Base-by-base conservation (phyloP, 1,140 invertebrate species). In the Trichonephila clavipes region DNA sequence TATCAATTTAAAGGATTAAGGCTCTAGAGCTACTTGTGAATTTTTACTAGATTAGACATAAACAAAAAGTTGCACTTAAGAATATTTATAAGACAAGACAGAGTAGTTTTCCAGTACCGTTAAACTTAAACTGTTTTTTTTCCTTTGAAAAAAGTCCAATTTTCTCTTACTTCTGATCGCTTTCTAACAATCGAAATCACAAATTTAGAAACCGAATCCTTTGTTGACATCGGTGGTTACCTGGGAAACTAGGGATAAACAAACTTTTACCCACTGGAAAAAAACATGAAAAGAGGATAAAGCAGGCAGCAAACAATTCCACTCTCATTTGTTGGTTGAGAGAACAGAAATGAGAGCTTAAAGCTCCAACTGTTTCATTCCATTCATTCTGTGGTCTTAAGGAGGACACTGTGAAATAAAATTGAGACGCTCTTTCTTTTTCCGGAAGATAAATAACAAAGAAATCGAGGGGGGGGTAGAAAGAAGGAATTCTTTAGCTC, bases 281-380 rank as follows among this genome's bases (percentile, higher is more conserved):
- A 72, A 72, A 77, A 40, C 44, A 51, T 51, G 34, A 34, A 77
- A 40, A 77, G 69, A 34, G 16, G 16, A 40, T 24, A 14, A 40
- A 77, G 72, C 28, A 77, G 18, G 24, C 24, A 77, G 28, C 69
- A 72, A 72, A 77, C 72, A 77, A 77, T 77, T 40, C 28, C 24
- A 0, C 16, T 40, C 72, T 77, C 72, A 77, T 77, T 77, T 77
- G 28, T 18, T 18, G 34, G 72, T 8, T 18, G 28, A 77, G 12
- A 28, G 72, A 77, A 34, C 72, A 77, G 72, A 77, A 77, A 77
- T 77, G 72, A 77, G 34, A 77, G 72, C 72, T 77, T 40, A 40
- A 40, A 77, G 24, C 28, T 40, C 72, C 24, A 77, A 34, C 34
- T 72, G 69, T 72, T 72, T 77, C 28, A 77, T 77, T 77, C 72